Evolutionary conservation across 2,113 vertebrate genomes (phyloP), one percentile per base, ranked within the genome.

Genomic region (Amazona vittata): DNA sequence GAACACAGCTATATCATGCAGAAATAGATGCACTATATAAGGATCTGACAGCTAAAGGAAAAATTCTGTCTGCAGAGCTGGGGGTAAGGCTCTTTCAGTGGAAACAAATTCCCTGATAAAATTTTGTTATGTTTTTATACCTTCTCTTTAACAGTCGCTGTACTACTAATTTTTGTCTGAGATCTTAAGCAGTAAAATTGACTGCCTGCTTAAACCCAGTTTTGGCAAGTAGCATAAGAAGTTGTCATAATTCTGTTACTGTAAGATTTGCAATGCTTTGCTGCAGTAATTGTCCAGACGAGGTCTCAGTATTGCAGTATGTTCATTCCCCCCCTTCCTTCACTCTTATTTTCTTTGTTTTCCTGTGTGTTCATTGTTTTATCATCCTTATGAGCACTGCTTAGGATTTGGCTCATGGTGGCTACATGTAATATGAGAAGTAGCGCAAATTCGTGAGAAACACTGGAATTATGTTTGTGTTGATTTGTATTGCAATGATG

Each of bases 11-110:
- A 85, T 99, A 99, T 96, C 99, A 99, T 82, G 99, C 98, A 7
- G 99, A 99, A 98, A 99, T 99, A 43, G 99, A 99, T 93, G 98
- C 99, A 1, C 98, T 99, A 78, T 99, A 99, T 97, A 99, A 99
- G 97, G 99, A 99, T 85, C 98, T 99, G 79, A 99, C 99, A 3
- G 98, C 98, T 28, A 99, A 99, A 98, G 99, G 99, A 84, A 99
- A 99, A 96, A 96, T 99, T 97, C 98, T 99, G 31, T 99, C 99
- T 53, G 98, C 99, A n/a, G 99, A 99, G 65, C 98, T 99, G 3
- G 99, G 99, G 98, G 99, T 99, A 97, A 96, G 97, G 88, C 43
- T 78, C 73, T 78, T 77, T 76, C 63, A 62, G 43, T 57, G 37
- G 57, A 82, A 94, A 59, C 10, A 4, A 68, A 63, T 90, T 90